Base-by-base conservation (phyloP, 2,113 vertebrate genomes). In the Fregetta grallaria region DNA sequence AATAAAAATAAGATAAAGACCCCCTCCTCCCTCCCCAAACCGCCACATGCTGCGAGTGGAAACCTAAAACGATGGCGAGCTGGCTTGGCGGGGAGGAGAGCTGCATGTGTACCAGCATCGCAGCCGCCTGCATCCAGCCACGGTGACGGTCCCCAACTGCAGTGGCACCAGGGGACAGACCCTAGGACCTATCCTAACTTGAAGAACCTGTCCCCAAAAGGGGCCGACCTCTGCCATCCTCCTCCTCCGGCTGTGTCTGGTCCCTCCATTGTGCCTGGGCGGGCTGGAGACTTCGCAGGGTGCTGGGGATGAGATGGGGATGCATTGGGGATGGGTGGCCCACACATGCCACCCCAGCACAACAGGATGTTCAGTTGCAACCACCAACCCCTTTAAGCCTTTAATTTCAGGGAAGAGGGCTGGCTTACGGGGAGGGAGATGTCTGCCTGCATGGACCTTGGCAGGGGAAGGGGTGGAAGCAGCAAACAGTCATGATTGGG, bases 141-240 rank as follows among this genome's bases (percentile, higher is more conserved):
- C 2, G 3, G 27, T 65, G 49, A 26, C 68, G 1, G 0, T n/a
- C 22, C 42, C 30, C 2, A 1, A 15, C 7, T 0, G 0, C 27
- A 61, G 52, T 0, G 3, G 17, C 20, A 70, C 18, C 25, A 25
- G 38, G 27, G 38, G 26, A 42, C 15, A 34, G 55, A 36, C 4
- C 38, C 20, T 44, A 49, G 14, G 45, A 55, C 29, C 42, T 93
- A 29, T 5, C 47, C 25, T 72, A 34, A 19, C 30, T 19, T 27
- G 26, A 85, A 63, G 63, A 21, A 44, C 3, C 11, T 40, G 32
- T 45, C 16, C 30, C 17, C 5, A 10, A 2, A 45, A 80, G 25
- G 15, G 12, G 8, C 13, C 12, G 36, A 0, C 3, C 0, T 58
- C 27, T 74, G 4, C 10, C 30, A 34, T 40, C 42, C 44, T 67